Percentiles rank a stretch among this genome's conserved stretches.
Conservation (phyloP, 2,113 vertebrate genomes). For the Tapirus terrestris region DNA sequence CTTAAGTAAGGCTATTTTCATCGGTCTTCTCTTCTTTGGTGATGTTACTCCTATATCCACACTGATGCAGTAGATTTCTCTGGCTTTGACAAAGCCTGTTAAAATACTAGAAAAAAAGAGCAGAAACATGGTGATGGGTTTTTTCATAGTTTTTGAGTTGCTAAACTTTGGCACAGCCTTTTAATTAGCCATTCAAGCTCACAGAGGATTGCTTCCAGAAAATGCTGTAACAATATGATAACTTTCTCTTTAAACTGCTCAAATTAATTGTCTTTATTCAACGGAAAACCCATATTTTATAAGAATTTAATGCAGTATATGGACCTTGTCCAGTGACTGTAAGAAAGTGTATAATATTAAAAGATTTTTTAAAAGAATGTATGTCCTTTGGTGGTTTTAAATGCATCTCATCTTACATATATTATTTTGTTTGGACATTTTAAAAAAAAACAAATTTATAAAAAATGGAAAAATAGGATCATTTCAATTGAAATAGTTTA, state of each 20-base stretch:
- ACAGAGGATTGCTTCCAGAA: slow-evolving; percentile 64
- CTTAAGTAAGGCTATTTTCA: slow-evolving; percentile 37
- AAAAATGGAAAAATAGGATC: neutral
- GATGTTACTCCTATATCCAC: neutral
- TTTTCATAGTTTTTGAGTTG: neutral
- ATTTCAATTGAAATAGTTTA: neutral
- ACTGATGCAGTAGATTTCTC: neutral
- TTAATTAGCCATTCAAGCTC: slow-evolving; percentile 50
- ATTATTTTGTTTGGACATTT: neutral
- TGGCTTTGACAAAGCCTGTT: neutral
- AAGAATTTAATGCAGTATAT: slow-evolving; percentile 68
- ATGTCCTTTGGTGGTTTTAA: neutral
- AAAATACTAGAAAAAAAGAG: neutral
- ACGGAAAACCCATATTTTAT: slow-evolving; percentile 46
- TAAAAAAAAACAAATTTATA: slow-evolving; percentile 23
- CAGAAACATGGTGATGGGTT: neutral
- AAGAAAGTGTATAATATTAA: slow-evolving; percentile 35
- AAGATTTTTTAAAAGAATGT: slow-evolving; percentile 9
- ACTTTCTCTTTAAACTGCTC: slow-evolving; percentile 51
- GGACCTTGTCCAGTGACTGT: slow-evolving; percentile 54
- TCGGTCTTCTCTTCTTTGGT: neutral
- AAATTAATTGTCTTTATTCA: slow-evolving; percentile 63
- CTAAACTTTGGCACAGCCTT: slow-evolving; percentile 49
- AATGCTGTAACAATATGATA: slow-evolving; percentile 47
- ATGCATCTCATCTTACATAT: neutral